Evolutionary conservation across 2,797 vertebrate genomes (phyloP), one percentile per base, ranked within the genome.

Genomic region (Epinephelus malabaricus): DNA sequence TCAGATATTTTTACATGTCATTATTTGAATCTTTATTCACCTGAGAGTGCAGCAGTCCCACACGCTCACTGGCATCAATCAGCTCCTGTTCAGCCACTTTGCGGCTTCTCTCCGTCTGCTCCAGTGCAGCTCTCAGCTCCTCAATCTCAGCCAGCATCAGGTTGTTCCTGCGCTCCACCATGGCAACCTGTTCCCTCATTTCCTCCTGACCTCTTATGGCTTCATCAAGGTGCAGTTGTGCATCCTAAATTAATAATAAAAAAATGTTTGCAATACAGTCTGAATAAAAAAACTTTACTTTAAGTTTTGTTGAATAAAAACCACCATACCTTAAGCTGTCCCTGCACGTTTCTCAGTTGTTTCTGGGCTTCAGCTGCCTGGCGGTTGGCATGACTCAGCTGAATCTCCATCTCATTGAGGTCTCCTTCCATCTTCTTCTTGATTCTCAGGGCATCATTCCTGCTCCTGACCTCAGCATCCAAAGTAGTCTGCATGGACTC

Each of bases 401-500:
- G 97, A 66, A 97, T 94, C 92, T 97, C 97, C 96, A 97, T 95
- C 88, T 97, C 97, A 23, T 96, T 96, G 23, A 97, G 95, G 70
- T 97, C 96, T 65, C 96, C 96, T 78, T 98, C 97, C 96, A 97
- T 97, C 93, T 97, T 98, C 95, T 97, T 98, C 90, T 97, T 98
- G 79, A 98, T 60, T 86, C 97, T 96, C 76, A 97, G 75, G 65
- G 97, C 96, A 58, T 98, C 96, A 0, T 97, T 98, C 82, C 96
- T 96, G 95, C 96, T 97, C 76, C 96, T 96, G 88, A 96, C 76
- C 82, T 98, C 97, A 0, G 97, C 85, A 25, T 98, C 97, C 87
- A 98, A 73, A 11, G 88, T 91, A 71, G 58, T 97, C 88, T 98
- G 97, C 95, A 96, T 94, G 66, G 97, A 85, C 14, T 97, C 97